Conservation (phyloP, 2,888 invertebrate genomes). For the Noctua janthina region DNA sequence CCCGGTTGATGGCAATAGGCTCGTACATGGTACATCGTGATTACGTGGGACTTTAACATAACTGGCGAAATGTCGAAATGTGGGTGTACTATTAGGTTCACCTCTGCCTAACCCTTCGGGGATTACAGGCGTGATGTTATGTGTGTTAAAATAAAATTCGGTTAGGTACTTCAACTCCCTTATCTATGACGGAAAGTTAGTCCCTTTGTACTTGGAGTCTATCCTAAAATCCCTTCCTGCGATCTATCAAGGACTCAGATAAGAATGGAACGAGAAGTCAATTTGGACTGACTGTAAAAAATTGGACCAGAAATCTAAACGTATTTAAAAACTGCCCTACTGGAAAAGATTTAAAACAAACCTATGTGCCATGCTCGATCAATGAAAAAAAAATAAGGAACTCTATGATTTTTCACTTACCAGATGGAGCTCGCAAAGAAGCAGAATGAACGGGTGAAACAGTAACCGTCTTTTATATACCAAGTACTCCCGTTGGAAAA, state of each 20-base stretch:
- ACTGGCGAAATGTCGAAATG: too few relatives aligned
- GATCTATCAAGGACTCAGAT: neutral
- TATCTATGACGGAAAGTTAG: neutral
- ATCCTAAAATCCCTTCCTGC: neutral
- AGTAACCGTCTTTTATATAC: constrained; percentile 79
- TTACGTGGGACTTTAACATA: too few relatives aligned
- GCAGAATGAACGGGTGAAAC: constrained; percentile 72
- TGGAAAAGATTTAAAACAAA: neutral
- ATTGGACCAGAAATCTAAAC: neutral
- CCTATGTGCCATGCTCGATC: neutral
- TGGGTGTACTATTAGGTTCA: too few relatives aligned
- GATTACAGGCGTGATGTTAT: too few relatives aligned
- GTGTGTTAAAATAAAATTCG: neutral
- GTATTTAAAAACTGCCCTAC: neutral
- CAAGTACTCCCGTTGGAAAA: constrained; percentile 73
- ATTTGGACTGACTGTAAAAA: neutral
- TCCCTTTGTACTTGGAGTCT: neutral
- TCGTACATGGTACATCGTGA: too few relatives aligned
- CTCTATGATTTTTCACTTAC: constrained; percentile 58
- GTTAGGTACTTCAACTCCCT: neutral
- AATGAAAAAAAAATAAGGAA: neutral
- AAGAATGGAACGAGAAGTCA: neutral
- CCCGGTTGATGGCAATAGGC: too few relatives aligned
- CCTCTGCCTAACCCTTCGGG: too few relatives aligned
- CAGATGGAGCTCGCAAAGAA: constrained; percentile 46